Evolutionary conservation across 2,113 vertebrate genomes (phyloP).

Genomic region (Ariopsis seemanni): DNA sequence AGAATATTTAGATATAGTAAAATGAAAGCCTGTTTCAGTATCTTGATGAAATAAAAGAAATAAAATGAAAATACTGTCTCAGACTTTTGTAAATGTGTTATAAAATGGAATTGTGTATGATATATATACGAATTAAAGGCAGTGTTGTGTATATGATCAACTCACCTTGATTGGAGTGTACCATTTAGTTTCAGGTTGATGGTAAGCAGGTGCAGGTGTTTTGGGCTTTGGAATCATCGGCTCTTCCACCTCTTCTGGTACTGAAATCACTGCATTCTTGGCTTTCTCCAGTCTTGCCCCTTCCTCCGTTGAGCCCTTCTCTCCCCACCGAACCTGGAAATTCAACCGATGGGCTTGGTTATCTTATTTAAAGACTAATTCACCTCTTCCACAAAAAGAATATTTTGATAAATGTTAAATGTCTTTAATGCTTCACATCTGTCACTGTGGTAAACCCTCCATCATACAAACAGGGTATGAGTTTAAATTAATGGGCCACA

Average conservation of each 20-base stretch:
- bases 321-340: conserved; percentile 91
- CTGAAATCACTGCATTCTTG: conserved; percentile 88
- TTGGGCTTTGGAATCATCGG: conserved; percentile 69
- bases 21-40: not conserved
- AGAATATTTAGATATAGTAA: not conserved
- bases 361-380: not conserved
- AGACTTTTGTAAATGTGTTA: not conserved
- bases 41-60: not conserved
- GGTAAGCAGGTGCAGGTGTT: conserved; percentile 65
- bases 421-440: conserved; percentile 70
- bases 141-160: not conserved
- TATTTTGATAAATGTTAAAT: not conserved
- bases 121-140: not conserved
- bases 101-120: not conserved
- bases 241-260: conserved; percentile 84
- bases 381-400: not conserved
- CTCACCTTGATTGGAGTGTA: conserved; percentile 95
- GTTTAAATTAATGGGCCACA: conserved; percentile 67
- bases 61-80: not conserved
- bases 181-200: conserved; percentile 82
- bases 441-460: conserved; percentile 52
- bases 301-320: conserved; percentile 96
- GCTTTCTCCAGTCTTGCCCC: conserved; percentile 92
- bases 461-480: conserved; percentile 55
- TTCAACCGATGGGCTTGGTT: not conserved